Percentiles rank a stretch among this genome's conserved stretches.
Evolutionary conservation across 37 sponge, comb jelly and placozoan species (phyloP).

Genomic region (Beroe forskalii): DNA sequence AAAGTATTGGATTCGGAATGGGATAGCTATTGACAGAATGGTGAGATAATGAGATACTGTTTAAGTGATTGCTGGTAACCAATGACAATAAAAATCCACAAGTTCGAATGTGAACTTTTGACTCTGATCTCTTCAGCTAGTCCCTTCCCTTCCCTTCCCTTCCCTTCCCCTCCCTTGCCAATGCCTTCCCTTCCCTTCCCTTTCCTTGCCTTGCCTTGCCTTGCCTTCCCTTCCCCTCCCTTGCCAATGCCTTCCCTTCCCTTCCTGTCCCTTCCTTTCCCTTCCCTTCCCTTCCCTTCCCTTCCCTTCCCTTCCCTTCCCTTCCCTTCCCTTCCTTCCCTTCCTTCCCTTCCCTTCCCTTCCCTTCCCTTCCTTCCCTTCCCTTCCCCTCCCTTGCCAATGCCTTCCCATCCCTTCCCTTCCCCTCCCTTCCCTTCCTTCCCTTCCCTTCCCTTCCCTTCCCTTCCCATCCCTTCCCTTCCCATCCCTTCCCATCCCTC

Average conservation of each 20-base stretch:
- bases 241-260: constrained; percentile 4
- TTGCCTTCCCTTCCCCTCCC: not conserved
- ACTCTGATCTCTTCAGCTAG: too few relatives aligned
- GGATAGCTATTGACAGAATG: too few relatives aligned
- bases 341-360: not conserved
- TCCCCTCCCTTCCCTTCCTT: not conserved
- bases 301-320: constrained; percentile 4
- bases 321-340: not conserved
- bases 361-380: constrained; percentile 4
- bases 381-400: not conserved
- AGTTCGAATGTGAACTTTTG: not conserved
- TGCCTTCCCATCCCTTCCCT: constrained; percentile 4
- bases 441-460: constrained; percentile 4
- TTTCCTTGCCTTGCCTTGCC: not conserved
- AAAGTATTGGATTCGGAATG: too few relatives aligned
- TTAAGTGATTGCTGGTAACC: not conserved
- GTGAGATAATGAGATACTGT: not conserved
- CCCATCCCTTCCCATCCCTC: not conserved
- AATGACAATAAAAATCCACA: not conserved
- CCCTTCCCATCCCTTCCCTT: not conserved
- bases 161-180: not conserved
- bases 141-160: constrained; percentile 4
- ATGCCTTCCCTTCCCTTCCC: constrained; percentile 5
- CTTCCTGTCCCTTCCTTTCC: not conserved
- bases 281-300: constrained; percentile 4